phyloP scores from a whole-genome alignment of 2,797 vertebrate species.

The Catharus ustulatus region DNA sequence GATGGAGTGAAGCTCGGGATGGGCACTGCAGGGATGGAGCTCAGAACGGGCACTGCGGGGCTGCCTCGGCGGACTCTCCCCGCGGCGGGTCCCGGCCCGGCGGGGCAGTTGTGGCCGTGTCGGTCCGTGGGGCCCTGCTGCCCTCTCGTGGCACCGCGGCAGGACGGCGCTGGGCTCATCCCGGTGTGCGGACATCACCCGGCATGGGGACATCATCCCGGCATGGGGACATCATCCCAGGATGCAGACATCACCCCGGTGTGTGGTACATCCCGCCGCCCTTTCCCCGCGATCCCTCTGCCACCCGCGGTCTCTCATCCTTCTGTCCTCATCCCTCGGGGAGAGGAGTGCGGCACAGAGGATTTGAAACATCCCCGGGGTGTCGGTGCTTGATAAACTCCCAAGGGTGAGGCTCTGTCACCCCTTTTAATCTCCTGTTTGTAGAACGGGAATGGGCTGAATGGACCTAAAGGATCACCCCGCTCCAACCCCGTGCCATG shows the following conservation, averaged over 20 bases:
- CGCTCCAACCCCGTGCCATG: accelerated
- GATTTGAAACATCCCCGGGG: accelerated
- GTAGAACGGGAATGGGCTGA: neutral
- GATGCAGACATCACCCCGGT: neutral
- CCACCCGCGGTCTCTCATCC: neutral
- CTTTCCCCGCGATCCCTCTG: accelerated
- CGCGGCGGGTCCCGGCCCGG: neutral
- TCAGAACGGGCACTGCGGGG: too few species aligned
- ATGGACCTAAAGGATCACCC: too few species aligned
- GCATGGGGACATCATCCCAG: neutral
- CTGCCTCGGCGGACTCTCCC: neutral
- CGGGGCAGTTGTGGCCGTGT: neutral
- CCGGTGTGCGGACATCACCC: too few species aligned
- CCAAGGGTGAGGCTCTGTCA: accelerated
- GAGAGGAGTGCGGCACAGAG: accelerated
- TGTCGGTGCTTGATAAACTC: neutral
- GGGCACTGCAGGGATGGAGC: too few species aligned
- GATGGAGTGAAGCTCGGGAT: too few species aligned
- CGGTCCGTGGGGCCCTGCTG: constrained; percentile 69
- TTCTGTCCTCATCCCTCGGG: accelerated
- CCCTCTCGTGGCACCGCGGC: constrained; percentile 71
- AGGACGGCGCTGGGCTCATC: constrained; percentile 16
- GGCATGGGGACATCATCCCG: accelerated
- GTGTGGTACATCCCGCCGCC: neutral
- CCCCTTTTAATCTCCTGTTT: neutral